Percentiles rank a stretch among this genome's conserved stretches.
These are phyloP conservation scores for Strigamia transsilvanica DNA, from an alignment of 2,888 invertebrate species.

Conservation along the genomic window DNA sequence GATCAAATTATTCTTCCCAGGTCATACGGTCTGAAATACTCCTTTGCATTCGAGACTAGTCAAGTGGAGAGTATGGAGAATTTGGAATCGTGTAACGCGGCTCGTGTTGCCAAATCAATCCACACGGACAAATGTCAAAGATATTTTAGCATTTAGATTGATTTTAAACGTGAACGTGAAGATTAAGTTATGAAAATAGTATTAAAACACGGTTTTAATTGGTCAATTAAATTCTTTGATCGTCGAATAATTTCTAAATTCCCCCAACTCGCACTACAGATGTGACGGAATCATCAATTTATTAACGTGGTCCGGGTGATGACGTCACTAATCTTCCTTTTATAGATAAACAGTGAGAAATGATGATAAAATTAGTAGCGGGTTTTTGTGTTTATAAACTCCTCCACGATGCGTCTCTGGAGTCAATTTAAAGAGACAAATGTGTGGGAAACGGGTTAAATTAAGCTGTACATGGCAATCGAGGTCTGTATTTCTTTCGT, in stretches of 20 bases:
- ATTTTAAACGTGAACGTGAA: neutral
- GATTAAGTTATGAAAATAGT: neutral
- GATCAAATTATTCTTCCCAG: neutral
- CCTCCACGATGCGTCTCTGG: neutral
- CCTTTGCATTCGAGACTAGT: slow-evolving; percentile 10
- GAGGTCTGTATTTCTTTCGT: neutral
- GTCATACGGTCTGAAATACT: slow-evolving; percentile 12
- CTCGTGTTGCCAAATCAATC: neutral
- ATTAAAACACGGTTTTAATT: neutral
- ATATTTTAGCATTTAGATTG: neutral
- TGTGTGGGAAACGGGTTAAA: neutral
- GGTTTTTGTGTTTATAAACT: neutral
- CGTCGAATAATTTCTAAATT: neutral
- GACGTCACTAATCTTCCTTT: neutral
- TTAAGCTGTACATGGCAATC: neutral
- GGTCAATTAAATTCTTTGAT: no score
- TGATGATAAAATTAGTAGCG: neutral
- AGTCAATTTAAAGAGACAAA: neutral
- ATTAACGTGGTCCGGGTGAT: neutral
- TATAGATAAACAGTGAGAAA: neutral
- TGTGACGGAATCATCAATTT: no score
- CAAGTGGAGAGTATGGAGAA: slow-evolving; percentile 4
- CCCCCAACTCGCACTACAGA: no score
- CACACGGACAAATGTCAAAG: neutral
- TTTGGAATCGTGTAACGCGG: neutral